Conservation (phyloP, 37 sponge, comb jelly and placozoan species). For the Ianthella basta region DNA sequence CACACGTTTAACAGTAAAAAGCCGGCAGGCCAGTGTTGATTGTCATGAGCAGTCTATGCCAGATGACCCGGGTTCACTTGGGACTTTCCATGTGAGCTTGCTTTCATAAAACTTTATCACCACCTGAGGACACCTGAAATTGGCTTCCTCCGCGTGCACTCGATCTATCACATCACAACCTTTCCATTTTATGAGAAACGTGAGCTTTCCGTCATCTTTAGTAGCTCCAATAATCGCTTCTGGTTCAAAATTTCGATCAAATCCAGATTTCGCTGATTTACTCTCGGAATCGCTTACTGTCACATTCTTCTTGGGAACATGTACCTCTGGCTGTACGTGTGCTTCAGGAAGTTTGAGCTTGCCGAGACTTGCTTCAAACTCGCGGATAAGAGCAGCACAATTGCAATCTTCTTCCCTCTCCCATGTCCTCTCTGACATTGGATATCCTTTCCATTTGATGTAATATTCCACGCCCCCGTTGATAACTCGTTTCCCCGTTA, state of each 20-base stretch:
- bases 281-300: too few relatives aligned
- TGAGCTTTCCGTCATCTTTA: slow-evolving; percentile 78
- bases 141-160: slow-evolving; percentile 84
- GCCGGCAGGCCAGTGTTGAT: too few relatives aligned
- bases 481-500: slow-evolving; percentile 55
- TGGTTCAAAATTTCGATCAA: slow-evolving; percentile 65
- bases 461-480: slow-evolving; percentile 63
- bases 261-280: slow-evolving; percentile 56
- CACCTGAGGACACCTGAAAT: slow-evolving; percentile 80
- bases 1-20: not conserved
- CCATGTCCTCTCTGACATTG: slow-evolving; percentile 83
- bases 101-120: slow-evolving; percentile 94
- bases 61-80: slow-evolving; percentile 29
- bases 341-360: not conserved
- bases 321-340: not conserved
- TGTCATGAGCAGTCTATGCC: too few relatives aligned
- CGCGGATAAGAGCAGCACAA: slow-evolving; percentile 70
- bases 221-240: slow-evolving; percentile 93
- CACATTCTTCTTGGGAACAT: not conserved
- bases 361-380: slow-evolving; percentile 48
- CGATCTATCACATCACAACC: slow-evolving; percentile 55
- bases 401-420: slow-evolving; percentile 83
- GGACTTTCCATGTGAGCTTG: slow-evolving; percentile 82
- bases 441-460: slow-evolving; percentile 86
- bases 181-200: slow-evolving; percentile 93